Conservation (phyloP, 2,797 vertebrate genomes). For the Perodicticus potto region DNA sequence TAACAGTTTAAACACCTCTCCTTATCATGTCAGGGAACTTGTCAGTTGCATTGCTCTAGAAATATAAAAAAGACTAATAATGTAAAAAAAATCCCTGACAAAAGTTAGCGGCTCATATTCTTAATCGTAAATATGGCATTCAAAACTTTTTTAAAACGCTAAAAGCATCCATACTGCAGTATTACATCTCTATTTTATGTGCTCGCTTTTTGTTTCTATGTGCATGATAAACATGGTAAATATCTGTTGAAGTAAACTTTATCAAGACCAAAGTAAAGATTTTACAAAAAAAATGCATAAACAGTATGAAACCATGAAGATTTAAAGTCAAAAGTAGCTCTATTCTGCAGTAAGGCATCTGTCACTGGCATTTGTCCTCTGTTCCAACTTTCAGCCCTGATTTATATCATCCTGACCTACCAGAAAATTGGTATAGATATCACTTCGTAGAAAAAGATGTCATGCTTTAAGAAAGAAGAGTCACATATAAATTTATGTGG, state of each 20-base stretch:
- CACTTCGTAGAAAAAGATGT: neutral
- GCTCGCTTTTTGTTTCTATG: neutral
- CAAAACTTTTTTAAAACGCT: neutral
- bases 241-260: slow-evolving; percentile 44
- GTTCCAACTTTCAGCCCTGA: neutral
- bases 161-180: neutral
- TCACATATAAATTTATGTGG: slow-evolving; percentile 15
- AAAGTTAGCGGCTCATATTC: neutral
- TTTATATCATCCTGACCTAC: slow-evolving; percentile 9
- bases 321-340: slow-evolving; percentile 31
- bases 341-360: slow-evolving; percentile 3
- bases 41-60: slow-evolving; percentile 18
- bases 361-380: slow-evolving; percentile 7
- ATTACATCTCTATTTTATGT: slow-evolving; percentile 24
- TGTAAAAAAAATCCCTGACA: neutral
- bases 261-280: slow-evolving; percentile 49
- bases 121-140: slow-evolving; percentile 29
- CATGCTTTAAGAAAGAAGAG: slow-evolving; percentile 29
- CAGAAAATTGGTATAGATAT: slow-evolving; percentile 27
- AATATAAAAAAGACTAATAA: neutral
- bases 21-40: neutral
- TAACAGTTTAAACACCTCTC: neutral
- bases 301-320: neutral
- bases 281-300: slow-evolving; percentile 22
- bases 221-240: neutral